A percentile compares a stretch with the other conserved stretches of the same genome.
These are phyloP conservation scores for Tuberolachnus salignus DNA, from an alignment of 2,888 invertebrate genomes.

Conservation along the genomic window DNA sequence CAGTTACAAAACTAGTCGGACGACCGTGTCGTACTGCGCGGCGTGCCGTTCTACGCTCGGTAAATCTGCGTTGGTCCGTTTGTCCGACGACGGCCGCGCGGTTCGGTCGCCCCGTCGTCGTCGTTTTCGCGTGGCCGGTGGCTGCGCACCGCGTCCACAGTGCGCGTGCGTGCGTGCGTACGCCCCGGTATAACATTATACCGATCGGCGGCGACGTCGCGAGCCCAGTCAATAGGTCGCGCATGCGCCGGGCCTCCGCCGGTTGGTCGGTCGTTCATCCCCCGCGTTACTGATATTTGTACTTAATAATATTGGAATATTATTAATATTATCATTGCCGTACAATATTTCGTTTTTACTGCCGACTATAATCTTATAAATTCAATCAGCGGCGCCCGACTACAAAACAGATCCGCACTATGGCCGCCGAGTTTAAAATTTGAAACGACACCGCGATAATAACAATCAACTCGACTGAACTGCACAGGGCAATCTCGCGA, in stretches of 20 bases:
- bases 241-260: conserved; percentile 14
- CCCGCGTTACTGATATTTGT: not conserved
- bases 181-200: not conserved
- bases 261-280: not conserved
- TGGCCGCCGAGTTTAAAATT: too few relatives aligned
- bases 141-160: not conserved
- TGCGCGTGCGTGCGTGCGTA: conserved; percentile 4
- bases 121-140: conserved; percentile 22
- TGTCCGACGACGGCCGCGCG: conserved; percentile 2
- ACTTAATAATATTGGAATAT: too few relatives aligned
- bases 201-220: conserved; percentile 27
- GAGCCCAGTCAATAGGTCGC: conserved; percentile 36
- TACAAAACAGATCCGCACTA: too few relatives aligned
- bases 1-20: too few relatives aligned
- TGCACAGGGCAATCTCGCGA: too few relatives aligned
- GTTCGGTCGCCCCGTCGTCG: not conserved
- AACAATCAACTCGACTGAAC: too few relatives aligned
- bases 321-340: too few relatives aligned
- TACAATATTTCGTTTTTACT: too few relatives aligned
- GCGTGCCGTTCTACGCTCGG: not conserved
- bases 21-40: not conserved
- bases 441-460: too few relatives aligned
- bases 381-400: too few relatives aligned
- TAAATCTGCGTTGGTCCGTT: not conserved
- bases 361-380: too few relatives aligned